Conservation (phyloP, 2,797 vertebrate species). For the Gymnoscopelus braueri region DNA sequence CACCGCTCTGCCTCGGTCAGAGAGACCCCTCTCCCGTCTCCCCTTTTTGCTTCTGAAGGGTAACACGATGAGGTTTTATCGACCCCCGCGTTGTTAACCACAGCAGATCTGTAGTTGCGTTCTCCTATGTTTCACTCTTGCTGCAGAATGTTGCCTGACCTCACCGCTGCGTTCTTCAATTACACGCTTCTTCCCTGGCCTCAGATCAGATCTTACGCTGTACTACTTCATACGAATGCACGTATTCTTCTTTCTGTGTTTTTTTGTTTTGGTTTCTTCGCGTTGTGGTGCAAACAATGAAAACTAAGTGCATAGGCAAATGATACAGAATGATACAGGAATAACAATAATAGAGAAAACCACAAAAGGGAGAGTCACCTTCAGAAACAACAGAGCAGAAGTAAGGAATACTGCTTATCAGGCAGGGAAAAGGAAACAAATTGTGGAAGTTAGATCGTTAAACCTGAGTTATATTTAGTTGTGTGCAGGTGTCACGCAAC, state of each 20-base stretch:
- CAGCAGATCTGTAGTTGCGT: conserved; percentile 73
- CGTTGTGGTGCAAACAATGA: not conserved
- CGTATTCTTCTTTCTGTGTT: not conserved
- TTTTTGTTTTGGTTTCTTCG: not conserved
- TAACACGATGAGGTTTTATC: conserved; percentile 76
- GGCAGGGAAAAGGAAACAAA: not conserved
- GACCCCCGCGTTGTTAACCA: conserved; percentile 73
- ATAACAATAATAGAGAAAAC: not conserved
- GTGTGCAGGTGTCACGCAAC: too few relatives aligned
- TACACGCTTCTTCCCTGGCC: conserved; percentile 42
- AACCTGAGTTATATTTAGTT: too few relatives aligned
- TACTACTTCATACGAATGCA: conserved; percentile 1
- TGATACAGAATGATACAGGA: conserved; percentile 5
- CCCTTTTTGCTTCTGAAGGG: conserved; percentile 75
- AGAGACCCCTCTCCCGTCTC: conserved; percentile 56
- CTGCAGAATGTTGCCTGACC: conserved; percentile 27
- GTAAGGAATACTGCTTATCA: conserved; percentile 2
- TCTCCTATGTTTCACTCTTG: conserved; percentile 55
- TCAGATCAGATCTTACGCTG: conserved; percentile 21
- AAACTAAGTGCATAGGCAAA: conserved; percentile 6
- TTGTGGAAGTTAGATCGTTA: not conserved
- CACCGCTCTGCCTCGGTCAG: conserved; percentile 44
- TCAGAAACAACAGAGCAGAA: not conserved
- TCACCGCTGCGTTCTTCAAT: conserved; percentile 38
- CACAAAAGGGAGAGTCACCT: conserved; percentile 12